Percentiles rank a stretch among this genome's conserved stretches.
Conservation (phyloP, 2,797 vertebrate genomes). For the Pseudocheirus occidentalis region DNA sequence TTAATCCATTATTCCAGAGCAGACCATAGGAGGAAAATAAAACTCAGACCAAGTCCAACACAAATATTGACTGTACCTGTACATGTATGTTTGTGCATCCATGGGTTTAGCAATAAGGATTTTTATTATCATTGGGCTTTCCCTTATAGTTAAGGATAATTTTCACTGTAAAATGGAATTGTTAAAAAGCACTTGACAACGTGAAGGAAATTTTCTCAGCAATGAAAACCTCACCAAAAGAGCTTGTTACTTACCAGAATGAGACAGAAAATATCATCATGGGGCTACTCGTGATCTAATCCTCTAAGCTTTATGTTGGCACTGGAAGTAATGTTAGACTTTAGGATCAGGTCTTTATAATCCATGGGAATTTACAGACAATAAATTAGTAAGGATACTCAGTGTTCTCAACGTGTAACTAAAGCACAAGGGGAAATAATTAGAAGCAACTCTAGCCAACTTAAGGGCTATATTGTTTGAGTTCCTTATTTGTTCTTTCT, state of each 20-base stretch:
- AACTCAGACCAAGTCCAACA: not conserved
- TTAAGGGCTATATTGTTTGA: constrained; percentile 38
- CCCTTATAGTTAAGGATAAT: constrained; percentile 20
- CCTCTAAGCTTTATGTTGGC: constrained; percentile 70
- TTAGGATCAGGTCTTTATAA: constrained; percentile 70
- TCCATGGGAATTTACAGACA: constrained; percentile 76
- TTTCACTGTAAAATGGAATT: constrained; percentile 27
- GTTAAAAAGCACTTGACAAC: constrained; percentile 4
- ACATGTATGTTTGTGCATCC: not conserved
- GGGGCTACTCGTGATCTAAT: constrained; percentile 58
- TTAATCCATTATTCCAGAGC: not conserved
- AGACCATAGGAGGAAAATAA: not conserved
- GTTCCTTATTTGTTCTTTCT: constrained; percentile 26
- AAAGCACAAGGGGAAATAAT: constrained; percentile 69
- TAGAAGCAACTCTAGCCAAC: constrained; percentile 53
- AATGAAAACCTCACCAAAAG: constrained; percentile 40
- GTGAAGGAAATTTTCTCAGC: constrained; percentile 52
- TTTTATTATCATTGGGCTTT: constrained; percentile 6
- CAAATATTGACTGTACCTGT: not conserved
- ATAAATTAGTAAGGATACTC: constrained; percentile 59
- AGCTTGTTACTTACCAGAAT: constrained; percentile 64
- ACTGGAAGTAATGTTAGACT: constrained; percentile 65
- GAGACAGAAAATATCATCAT: constrained; percentile 66
- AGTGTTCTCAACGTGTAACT: constrained; percentile 64
- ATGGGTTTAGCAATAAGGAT: not conserved